Evolutionary conservation across 2,113 vertebrate genomes (phyloP).

Genomic region (Notothenia rossii): DNA sequence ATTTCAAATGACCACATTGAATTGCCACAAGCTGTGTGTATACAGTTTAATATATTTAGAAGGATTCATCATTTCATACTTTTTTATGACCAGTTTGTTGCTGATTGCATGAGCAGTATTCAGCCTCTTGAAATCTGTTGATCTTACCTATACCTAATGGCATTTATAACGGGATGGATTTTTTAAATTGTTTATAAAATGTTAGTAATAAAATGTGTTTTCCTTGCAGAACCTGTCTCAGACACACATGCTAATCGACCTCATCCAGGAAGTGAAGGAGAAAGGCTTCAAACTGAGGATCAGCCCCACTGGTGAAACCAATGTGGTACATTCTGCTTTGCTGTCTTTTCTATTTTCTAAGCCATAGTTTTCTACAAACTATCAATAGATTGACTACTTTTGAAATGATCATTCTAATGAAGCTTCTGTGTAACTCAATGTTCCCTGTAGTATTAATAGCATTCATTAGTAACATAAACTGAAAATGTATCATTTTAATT

Average conservation of each 20-base stretch:
- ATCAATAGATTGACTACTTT: neutral
- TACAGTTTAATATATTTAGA: slow-evolving; percentile 20
- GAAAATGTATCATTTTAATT: too few relatives aligned
- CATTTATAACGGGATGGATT: neutral
- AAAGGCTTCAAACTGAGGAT: slow-evolving; percentile 94
- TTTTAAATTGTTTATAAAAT: neutral
- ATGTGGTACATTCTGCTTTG: slow-evolving; percentile 83
- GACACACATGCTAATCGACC: slow-evolving; percentile 93
- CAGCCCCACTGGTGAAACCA: slow-evolving; percentile 85
- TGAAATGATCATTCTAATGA: neutral
- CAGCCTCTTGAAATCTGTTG: neutral
- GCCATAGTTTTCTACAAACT: neutral
- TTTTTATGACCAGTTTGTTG: neutral
- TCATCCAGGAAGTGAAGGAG: slow-evolving; percentile 94
- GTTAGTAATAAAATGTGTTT: slow-evolving; percentile 4
- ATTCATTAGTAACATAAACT: neutral
- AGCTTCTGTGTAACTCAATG: neutral
- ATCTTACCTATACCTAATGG: neutral
- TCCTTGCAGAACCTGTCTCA: slow-evolving; percentile 92
- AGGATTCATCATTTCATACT: neutral
- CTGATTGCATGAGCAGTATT: neutral
- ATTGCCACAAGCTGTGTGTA: slow-evolving; percentile 22
- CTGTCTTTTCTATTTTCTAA: neutral
- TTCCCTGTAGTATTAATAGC: neutral
- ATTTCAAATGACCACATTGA: slow-evolving; percentile 52